Conservation (phyloP, 2,113 vertebrate genomes). For the Pachypanchax playfairii region DNA sequence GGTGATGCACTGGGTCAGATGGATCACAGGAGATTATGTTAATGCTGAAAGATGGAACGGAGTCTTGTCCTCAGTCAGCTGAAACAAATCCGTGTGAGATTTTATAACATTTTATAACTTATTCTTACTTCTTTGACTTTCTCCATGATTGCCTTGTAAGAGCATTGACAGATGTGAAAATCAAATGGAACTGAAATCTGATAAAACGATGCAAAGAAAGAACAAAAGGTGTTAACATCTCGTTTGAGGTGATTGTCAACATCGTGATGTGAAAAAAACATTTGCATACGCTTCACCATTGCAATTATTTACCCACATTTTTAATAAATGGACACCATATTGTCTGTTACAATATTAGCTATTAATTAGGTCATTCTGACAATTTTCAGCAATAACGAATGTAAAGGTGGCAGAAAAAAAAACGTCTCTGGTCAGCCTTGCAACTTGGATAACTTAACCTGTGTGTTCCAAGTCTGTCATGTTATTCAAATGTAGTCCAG, state of each 20-base stretch:
- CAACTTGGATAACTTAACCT: neutral
- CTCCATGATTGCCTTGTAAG: constrained; percentile 38
- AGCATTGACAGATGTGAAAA: constrained; percentile 24
- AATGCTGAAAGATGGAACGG: constrained; percentile 59
- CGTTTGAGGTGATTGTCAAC: constrained; percentile 8
- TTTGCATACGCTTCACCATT: constrained; percentile 11
- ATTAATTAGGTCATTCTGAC: neutral
- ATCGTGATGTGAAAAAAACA: constrained; percentile 9
- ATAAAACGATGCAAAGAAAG: constrained; percentile 7
- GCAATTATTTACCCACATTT: constrained; percentile 2
- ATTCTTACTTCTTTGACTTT: constrained; percentile 45
- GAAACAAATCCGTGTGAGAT: constrained; percentile 62
- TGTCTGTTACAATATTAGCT: neutral
- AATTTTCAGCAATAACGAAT: neutral
- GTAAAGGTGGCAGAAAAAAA: neutral
- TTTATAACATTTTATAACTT: constrained; percentile 56
- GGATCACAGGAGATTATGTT: constrained; percentile 69
- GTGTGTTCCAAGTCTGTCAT: neutral
- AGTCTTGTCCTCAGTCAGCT: constrained; percentile 64
- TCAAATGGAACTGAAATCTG: constrained; percentile 16
- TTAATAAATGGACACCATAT: constrained; percentile 7
- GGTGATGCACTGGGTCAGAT: constrained; percentile 60
- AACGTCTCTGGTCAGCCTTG: neutral
- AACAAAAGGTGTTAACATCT: constrained; percentile 12
- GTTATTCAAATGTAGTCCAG: neutral